These are phyloP conservation scores for Petroica traversi DNA, from an alignment of 2,113 vertebrate genomes.

Conservation along the genomic window DNA sequence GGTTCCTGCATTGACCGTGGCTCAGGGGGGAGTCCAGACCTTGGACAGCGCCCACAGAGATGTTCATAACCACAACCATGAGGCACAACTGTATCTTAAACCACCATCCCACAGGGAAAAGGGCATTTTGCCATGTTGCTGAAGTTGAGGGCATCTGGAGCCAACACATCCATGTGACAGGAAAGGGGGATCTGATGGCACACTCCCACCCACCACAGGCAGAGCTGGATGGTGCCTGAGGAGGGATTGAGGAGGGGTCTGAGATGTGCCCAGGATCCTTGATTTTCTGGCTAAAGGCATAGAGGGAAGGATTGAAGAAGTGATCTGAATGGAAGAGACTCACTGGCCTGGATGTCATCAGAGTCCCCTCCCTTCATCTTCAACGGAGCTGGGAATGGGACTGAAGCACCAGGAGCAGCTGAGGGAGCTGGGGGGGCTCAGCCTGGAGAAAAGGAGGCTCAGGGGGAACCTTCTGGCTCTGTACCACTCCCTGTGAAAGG, in stretches of 20 bases:
- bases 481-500: neutral
- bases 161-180: neutral
- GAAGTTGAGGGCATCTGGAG: neutral
- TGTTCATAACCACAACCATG: neutral
- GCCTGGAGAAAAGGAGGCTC: neutral
- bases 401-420: accelerated
- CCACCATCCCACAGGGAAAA: neutral
- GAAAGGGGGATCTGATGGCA: neutral
- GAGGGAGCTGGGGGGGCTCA: neutral
- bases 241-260: neutral
- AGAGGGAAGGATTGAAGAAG: neutral
- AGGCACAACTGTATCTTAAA: neutral
- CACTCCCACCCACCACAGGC: neutral
- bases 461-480: neutral
- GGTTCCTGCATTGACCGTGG: accelerated
- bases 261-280: neutral
- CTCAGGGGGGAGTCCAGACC: neutral
- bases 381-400: neutral
- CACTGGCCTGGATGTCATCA: neutral
- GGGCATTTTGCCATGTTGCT: accelerated
- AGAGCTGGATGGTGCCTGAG: neutral
- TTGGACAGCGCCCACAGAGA: neutral
- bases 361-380: neutral
- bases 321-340: neutral
- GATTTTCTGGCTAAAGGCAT: neutral